Conservation (phyloP, 2,888 invertebrate species). For the Phortica okadai region DNA sequence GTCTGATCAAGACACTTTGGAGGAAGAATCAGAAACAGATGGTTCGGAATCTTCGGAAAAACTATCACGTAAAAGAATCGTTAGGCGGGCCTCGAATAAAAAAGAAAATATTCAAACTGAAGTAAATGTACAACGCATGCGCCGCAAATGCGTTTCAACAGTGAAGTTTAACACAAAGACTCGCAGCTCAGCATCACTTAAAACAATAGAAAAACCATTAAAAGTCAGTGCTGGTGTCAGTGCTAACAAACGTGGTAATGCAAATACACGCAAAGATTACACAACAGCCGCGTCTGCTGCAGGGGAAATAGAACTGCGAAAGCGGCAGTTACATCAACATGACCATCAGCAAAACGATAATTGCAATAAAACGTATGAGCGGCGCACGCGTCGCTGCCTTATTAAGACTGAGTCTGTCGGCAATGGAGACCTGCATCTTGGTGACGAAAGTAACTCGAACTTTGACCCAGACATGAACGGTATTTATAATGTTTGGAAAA, state of each 20-base stretch:
- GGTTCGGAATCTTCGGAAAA: constrained; percentile 9
- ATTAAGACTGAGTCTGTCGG: constrained; percentile 70
- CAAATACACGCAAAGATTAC: constrained; percentile 57
- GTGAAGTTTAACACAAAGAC: constrained; percentile 35
- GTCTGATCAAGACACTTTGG: background rate
- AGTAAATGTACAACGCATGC: background rate
- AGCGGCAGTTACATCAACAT: constrained; percentile 43
- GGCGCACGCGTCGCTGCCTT: constrained; percentile 71
- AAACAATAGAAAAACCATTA: constrained; percentile 35
- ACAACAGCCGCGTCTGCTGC: constrained; percentile 63
- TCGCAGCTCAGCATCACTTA: constrained; percentile 30
- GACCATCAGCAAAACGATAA: constrained; percentile 41
- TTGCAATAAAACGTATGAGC: constrained; percentile 55
- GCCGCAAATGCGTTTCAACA: constrained; percentile 12
- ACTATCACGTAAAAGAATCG: constrained; percentile 20
- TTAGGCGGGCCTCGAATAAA: constrained; percentile 32
- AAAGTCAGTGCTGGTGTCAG: constrained; percentile 38
- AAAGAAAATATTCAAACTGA: constrained; percentile 22
- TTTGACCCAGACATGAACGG: constrained; percentile 61
- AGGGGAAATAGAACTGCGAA: constrained; percentile 60
- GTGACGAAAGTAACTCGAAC: constrained; percentile 67
- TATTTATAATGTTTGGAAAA: constrained; percentile 58
- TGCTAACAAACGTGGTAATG: constrained; percentile 65
- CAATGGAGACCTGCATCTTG: constrained; percentile 45
- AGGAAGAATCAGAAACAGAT: background rate